A percentile compares a stretch with the other conserved stretches of the same genome.
Evolutionary conservation across 1,140 invertebrate genomes (phyloP).

Genomic region (Lordiphosa collinella): DNA sequence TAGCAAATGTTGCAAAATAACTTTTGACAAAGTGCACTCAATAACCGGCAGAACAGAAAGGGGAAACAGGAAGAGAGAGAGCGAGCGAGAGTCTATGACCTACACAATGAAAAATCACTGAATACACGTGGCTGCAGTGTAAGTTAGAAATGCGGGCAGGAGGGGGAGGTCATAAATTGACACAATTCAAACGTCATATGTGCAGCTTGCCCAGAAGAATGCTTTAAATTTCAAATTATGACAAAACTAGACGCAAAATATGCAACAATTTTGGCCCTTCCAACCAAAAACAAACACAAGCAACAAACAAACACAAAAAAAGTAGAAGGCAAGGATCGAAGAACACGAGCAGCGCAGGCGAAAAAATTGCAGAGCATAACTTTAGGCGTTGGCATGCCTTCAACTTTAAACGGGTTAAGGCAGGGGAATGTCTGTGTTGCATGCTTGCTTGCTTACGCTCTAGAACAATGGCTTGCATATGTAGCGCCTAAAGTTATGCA

Average conservation of each 20-base stretch:
- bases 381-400: constrained; percentile 53
- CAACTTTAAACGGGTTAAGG: constrained; percentile 36
- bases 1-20: constrained; percentile 74
- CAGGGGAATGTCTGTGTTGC: constrained; percentile 35
- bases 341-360: constrained; percentile 17
- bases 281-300: neutral
- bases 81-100: constrained; percentile 7
- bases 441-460: constrained; percentile 51
- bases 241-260: constrained; percentile 62
- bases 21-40: constrained; percentile 73
- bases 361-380: constrained; percentile 42
- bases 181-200: constrained; percentile 44
- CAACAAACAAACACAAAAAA: neutral
- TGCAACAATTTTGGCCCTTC: constrained; percentile 53
- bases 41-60: constrained; percentile 43
- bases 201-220: neutral
- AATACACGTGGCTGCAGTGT: constrained; percentile 18
- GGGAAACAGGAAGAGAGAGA: neutral
- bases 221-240: constrained; percentile 47
- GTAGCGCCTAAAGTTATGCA: constrained; percentile 54
- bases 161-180: constrained; percentile 40
- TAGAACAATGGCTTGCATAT: constrained; percentile 59
- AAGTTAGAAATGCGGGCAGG: constrained; percentile 17
- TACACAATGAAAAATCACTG: constrained; percentile 65
- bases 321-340: constrained; percentile 3